Base-by-base conservation (phyloP, 1,140 invertebrate genomes). In the Lordiphosa clarofinis region DNA sequence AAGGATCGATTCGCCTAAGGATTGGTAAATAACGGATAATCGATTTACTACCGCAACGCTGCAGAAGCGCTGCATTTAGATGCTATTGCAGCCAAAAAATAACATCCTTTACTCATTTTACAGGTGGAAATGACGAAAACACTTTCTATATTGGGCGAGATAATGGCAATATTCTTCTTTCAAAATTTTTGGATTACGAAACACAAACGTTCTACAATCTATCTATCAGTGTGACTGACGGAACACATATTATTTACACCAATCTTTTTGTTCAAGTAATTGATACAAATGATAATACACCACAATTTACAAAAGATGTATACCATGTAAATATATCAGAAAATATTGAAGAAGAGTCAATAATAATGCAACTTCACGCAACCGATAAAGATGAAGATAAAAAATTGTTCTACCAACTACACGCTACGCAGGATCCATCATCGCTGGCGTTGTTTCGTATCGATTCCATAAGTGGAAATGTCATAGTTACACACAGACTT, bases 211-310 rank as follows among this genome's bases (percentile, higher is more conserved):
- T 91, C 39, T 98, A 98, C 90, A 93, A 93, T 75, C 91, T 99
- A 1, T 97, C 96, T 36, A 93, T 99, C 8, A 93, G 93, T 74
- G 94, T 96, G 4, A 97, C 93, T 9, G 97, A 99, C 90, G 96
- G 96, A 3, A 89, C 94, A 8, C 91, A 95, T 88, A 92, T 91
- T 7, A 91, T 93, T 7, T 91, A 92, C 64, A 93, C 94, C 4
- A 92, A 92, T 90, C 88, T 96, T 11, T 91, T 92, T 69, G 91
- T 96, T 24, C 92, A 92, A 28, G 95, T 96, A 3, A 92, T 96
- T 53, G 95, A 96, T 88, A 94, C 94, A 6, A 96, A 96, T 89
- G 95, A 96, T 76, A 94, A 95, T 70, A 91, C 94, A 8, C 95
- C 95, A 2, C 89, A 92, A 66, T 96, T 97, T 89, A 91, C 92